Conservation (phyloP, 2,888 invertebrate species). For the Dichetophora obliterata region DNA sequence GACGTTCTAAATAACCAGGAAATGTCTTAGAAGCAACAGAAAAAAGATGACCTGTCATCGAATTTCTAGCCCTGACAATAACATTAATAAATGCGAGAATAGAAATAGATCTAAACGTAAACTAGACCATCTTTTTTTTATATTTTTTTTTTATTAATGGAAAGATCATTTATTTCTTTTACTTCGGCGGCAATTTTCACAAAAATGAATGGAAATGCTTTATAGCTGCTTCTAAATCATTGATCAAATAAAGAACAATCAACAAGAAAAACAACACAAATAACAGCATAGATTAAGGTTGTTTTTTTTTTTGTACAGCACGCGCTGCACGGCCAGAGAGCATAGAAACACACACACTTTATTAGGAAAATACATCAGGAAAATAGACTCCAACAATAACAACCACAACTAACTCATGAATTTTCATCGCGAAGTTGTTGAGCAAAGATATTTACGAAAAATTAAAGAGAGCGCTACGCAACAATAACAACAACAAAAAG, state of each 20-base stretch:
- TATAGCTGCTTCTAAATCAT: background rate
- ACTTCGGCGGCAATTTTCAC: no score
- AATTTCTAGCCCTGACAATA: no score
- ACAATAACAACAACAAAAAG: constrained; percentile 27
- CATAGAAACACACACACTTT: background rate
- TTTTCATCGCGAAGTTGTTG: no score
- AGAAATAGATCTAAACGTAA: no score
- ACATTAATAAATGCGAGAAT: no score
- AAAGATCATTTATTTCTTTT: no score
- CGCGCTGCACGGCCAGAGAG: constrained; percentile 33
- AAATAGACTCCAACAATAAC: constrained; percentile 2
- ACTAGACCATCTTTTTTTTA: no score
- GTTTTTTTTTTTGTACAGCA: constrained; percentile 10
- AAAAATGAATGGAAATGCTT: constrained; percentile 5
- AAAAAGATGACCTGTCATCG: no score
- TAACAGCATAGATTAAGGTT: background rate
- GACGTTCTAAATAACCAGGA: no score
- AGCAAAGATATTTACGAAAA: background rate
- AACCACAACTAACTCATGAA: background rate
- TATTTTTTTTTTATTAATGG: no score
- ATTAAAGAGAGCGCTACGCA: constrained; percentile 17
- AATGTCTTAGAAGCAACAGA: no score
- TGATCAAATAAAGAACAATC: constrained; percentile 7
- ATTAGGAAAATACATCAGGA: no score
- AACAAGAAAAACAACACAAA: constrained; percentile 13